A percentile compares a stretch with the other conserved stretches of the same genome.
These are phyloP conservation scores for Glyptemys insculpta DNA, from an alignment of 2,797 vertebrate species.

Conservation along the genomic window DNA sequence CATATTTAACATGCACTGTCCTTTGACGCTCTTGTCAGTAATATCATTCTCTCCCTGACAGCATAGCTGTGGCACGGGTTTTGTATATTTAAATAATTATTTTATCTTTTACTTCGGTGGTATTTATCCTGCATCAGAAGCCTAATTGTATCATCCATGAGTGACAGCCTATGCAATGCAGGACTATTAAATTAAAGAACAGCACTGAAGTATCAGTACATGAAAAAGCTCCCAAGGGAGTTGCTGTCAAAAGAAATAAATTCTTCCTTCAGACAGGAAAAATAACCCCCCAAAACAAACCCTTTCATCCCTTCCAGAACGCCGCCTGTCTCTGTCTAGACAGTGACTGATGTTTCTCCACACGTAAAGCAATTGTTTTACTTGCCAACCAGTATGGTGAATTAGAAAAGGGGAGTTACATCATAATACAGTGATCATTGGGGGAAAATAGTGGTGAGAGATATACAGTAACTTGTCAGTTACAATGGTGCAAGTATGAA, in stretches of 20 bases:
- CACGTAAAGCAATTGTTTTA: not conserved
- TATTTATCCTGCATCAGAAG: conserved; percentile 9
- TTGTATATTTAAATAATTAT: conserved; percentile 9
- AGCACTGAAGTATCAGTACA: conserved; percentile 50
- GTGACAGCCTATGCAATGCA: conserved; percentile 44
- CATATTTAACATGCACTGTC: not conserved
- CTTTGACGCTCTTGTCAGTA: not conserved
- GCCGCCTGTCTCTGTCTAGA: conserved; percentile 12
- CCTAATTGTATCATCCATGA: conserved; percentile 26
- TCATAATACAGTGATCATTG: not conserved
- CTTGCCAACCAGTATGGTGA: not conserved
- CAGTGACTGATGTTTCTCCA: not conserved
- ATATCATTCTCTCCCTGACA: conserved; percentile 4
- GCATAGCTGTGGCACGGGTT: not conserved
- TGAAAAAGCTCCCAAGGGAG: conserved; percentile 37
- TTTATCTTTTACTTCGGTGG: conserved; percentile 24
- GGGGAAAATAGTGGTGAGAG: not conserved
- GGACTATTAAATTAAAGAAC: conserved; percentile 59
- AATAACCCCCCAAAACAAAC: conserved; percentile 24
- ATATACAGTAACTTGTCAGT: fast-evolving
- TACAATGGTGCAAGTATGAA: fast-evolving
- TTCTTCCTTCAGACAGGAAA: conserved; percentile 20
- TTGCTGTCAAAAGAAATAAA: conserved; percentile 56
- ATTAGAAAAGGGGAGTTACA: not conserved
- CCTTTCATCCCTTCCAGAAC: not conserved